Base-by-base conservation (phyloP, 2,797 vertebrate genomes). In the Allobates femoralis region DNA sequence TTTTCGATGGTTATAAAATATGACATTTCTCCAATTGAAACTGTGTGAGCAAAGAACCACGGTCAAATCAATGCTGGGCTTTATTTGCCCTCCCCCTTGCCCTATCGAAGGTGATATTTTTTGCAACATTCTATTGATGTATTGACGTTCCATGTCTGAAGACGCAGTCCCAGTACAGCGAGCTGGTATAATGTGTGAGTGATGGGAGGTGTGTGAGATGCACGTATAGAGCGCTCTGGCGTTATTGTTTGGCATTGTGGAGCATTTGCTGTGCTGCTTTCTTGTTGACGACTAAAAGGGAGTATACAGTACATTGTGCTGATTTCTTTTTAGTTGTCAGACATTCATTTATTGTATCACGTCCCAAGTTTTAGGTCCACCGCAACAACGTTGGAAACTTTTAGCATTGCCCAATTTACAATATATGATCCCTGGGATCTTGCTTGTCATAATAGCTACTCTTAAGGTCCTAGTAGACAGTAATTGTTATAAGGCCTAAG, bases 11-110 rank as follows among this genome's bases (percentile, higher is more conserved):
- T 67, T 81, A 67, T 67, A n/a, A 69, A 69, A 81, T 69, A 21
- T 81, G 64, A 55, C 79, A 69, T 81, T 69, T 81, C 64, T 69
- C 79, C 46, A 67, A 30, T 81, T 67, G 64, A 4, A 53, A 66
- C 18, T 53, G 37, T 67, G 46, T 81, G 62, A 53, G 62, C 79
- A 55, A 55, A 55, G 46, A 81, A 55, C 21, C 62, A 19, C 21
- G 0, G 23, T 81, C 26, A 32, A 16, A 69, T 69, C 79, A 69
- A 71, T 81, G 55, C 28, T 34, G 21, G 4, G 14, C 19, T 67
- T 67, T 69, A 11, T 53, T 51, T 62, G 23, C n/a, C 66, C 6
- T 2, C 30, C 64, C 28, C 12, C 30, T 32, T 3, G 28, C 14
- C 18, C 23, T 37, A 23, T 69, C 2, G 19, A 73, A 46, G 69